These are phyloP conservation scores for Hemistola chrysoprasaria DNA, from an alignment of 2,888 invertebrate species.

Conservation along the genomic window DNA sequence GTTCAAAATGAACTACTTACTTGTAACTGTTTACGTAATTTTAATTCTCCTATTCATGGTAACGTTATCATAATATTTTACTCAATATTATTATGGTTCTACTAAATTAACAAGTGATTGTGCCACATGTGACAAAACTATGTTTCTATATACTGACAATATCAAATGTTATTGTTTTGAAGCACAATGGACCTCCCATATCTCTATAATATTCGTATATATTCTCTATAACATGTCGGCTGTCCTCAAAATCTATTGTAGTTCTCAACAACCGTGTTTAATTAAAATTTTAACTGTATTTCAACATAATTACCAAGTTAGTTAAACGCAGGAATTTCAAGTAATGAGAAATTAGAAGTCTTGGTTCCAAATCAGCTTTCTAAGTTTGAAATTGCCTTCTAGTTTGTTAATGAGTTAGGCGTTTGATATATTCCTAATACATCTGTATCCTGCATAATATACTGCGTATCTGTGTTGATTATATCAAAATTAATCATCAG, in stretches of 20 bases:
- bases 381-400: constrained; percentile 4
- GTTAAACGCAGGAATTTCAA: background rate
- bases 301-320: constrained; percentile 5
- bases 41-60: too few species aligned
- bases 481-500: too few species aligned
- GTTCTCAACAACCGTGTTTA: constrained; percentile 2
- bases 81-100: constrained; percentile 8
- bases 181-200: constrained; percentile 37
- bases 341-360: constrained; percentile 1
- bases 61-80: too few species aligned
- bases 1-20: too few species aligned
- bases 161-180: constrained; percentile 49
- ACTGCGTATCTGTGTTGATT: too few species aligned
- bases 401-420: background rate
- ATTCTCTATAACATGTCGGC: background rate
- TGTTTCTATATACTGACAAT: constrained; percentile 33
- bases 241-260: constrained; percentile 15
- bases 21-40: too few species aligned
- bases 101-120: background rate
- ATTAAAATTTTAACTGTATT: constrained; percentile 4
- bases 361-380: constrained; percentile 4
- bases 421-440: too few species aligned
- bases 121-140: constrained; percentile 14
- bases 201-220: constrained; percentile 15
- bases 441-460: too few species aligned